Evolutionary conservation across 1,140 invertebrate species (phyloP).

Genomic region (Diorhabda elongata): DNA sequence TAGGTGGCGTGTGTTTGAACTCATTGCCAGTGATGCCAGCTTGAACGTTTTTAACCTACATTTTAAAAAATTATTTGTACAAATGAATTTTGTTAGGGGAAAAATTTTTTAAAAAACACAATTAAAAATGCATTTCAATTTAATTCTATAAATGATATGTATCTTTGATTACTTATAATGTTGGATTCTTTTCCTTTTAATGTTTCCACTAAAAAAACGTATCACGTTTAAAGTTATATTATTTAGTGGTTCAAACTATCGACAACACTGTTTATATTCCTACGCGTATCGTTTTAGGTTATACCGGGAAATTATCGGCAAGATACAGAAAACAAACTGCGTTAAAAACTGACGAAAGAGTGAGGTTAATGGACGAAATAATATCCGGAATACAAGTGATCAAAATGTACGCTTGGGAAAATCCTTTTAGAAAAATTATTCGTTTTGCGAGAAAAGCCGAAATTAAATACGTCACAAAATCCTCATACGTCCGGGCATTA

Average conservation of each 20-base stretch:
- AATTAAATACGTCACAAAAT: constrained; percentile 56
- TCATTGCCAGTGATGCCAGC: too few species aligned
- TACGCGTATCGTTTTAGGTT: constrained; percentile 47
- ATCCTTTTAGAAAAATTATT: constrained; percentile 61
- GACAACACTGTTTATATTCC: too few species aligned
- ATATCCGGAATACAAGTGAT: constrained; percentile 68
- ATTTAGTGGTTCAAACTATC: not conserved
- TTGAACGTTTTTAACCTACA: too few species aligned
- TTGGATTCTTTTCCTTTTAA: too few species aligned
- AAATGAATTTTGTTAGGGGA: too few species aligned
- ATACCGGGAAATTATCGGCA: constrained; percentile 63
- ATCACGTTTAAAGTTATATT: not conserved
- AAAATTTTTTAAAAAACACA: too few species aligned
- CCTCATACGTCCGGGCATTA: constrained; percentile 63
- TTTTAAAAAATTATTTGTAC: too few species aligned
- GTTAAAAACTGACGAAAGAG: constrained; percentile 66
- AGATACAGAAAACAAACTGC: constrained; percentile 60
- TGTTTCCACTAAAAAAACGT: not conserved
- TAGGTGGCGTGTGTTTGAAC: too few species aligned
- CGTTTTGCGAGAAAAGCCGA: constrained; percentile 56
- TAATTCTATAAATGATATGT: too few species aligned
- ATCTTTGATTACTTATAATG: too few species aligned
- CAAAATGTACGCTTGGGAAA: constrained; percentile 79
- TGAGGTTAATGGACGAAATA: constrained; percentile 75
- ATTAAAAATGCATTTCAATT: too few species aligned